phyloP scores from a whole-genome alignment of 2,797 vertebrate genomes.

The Clarias platycephalus region DNA sequence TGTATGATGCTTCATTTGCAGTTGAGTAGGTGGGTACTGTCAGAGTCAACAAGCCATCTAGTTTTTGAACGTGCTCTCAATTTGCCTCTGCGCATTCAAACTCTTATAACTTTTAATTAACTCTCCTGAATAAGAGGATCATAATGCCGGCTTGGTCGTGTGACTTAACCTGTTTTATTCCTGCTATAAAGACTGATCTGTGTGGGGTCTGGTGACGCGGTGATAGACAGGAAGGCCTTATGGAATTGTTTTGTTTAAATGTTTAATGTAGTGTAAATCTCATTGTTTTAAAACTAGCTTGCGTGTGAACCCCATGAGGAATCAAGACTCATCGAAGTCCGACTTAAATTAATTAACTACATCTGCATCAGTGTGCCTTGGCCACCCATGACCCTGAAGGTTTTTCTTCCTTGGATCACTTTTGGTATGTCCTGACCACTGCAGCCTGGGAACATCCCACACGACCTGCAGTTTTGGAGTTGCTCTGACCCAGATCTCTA shows the following conservation, averaged over 20 bases:
- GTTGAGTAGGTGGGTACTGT: conserved; percentile 26
- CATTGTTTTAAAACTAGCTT: background rate
- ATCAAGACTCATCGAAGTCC: background rate
- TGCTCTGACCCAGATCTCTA: too few relatives aligned
- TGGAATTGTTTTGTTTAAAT: conserved; percentile 29
- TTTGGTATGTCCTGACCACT: too few relatives aligned
- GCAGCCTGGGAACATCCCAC: too few relatives aligned
- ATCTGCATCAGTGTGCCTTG: too few relatives aligned
- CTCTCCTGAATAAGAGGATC: conserved; percentile 18
- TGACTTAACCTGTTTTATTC: conserved; percentile 5
- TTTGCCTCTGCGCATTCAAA: conserved; percentile 8
- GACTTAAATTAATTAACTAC: background rate
- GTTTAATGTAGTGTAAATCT: conserved; percentile 35
- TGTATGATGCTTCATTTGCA: conserved; percentile 15
- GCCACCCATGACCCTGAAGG: too few relatives aligned
- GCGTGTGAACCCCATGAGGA: background rate
- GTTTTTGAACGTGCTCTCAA: conserved; percentile 12
- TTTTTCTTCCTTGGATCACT: too few relatives aligned
- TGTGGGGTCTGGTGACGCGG: conserved; percentile 18
- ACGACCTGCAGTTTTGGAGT: too few relatives aligned
- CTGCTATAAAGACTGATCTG: background rate
- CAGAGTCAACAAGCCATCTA: conserved; percentile 18
- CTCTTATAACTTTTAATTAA: background rate
- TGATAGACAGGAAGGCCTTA: background rate
- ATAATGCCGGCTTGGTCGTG: conserved; percentile 4